phyloP scores from a whole-genome alignment of 2,888 invertebrate genomes.

The Alsophila aescularia region DNA sequence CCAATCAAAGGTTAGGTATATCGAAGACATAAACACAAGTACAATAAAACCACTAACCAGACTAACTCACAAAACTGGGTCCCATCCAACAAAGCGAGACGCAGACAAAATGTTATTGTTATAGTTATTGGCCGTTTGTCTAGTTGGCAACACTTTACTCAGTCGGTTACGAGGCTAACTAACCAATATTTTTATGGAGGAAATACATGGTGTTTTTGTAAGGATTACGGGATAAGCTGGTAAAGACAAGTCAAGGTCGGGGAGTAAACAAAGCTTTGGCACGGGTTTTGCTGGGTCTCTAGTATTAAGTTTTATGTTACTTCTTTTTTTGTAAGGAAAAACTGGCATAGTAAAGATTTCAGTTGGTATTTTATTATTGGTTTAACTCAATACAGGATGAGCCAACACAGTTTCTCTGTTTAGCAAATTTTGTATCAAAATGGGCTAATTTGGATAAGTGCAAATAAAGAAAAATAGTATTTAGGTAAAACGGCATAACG shows the following conservation, averaged over 20 bases:
- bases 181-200: conserved; percentile 14
- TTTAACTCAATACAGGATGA: no score
- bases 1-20: no score
- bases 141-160: conserved; percentile 66
- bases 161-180: conserved; percentile 48
- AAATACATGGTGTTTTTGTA: conserved; percentile 22
- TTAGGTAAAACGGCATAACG: no score
- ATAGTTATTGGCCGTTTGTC: conserved; percentile 69
- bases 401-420: no score
- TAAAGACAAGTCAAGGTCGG: conserved; percentile 24
- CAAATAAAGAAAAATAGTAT: no score
- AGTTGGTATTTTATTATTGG: no score
- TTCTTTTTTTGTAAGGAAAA: not conserved
- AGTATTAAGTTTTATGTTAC: not conserved
- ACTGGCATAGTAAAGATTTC: not conserved
- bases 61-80: conserved; percentile 53
- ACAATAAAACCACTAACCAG: conserved; percentile 38
- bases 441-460: no score
- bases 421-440: no score
- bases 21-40: not conserved
- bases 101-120: conserved; percentile 72
- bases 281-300: conserved; percentile 1
- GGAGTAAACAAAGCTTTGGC: conserved; percentile 18
- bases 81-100: conserved; percentile 52
- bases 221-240: conserved; percentile 16